Evolutionary conservation across 2,888 invertebrate species (phyloP), one percentile per base, ranked within the genome.

Genomic region (Eudasyphora cyanicolor): DNA sequence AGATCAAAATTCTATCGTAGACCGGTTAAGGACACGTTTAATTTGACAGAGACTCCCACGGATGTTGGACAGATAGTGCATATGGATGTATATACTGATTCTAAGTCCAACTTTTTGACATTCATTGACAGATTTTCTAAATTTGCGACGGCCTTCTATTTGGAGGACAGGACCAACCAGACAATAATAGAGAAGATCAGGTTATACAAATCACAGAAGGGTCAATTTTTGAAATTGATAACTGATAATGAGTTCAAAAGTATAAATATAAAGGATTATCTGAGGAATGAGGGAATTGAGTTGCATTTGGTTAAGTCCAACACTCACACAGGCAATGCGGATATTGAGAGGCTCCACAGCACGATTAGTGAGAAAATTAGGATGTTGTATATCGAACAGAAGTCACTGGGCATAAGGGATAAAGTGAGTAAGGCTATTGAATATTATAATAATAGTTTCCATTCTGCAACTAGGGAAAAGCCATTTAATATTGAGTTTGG

Each of bases 81-180:
- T 10, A 60, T 77, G 73, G 69, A 75, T 38, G 21, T 45, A 6
- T 79, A 76, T 38, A 74, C 62, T 0, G 70, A 74, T 49, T 77
- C 74, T 4, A 84, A 84, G 71, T 69, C 76, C 38, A 82, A 83
- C 24, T 82, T 85, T 81, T 32, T 84, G 7, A 81, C 77, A 19
- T 78, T 85, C 57, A 79, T 82, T 35, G 85, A 86, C 19, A 24
- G 38, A 51, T 86, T 85, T 77, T 85, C 81, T 14, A 86, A 86
- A 82, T 85, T 84, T 76, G 74, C 84, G n/a, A 76, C 82, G 38
- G 83, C 80, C 0, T 86, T 60, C 60, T 81, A 76, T 42, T 75
- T 85, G 21, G 84, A 86, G 24, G 85, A 87, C 54, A 79, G 84
- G 17, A 67, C 29, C 21, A 69, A 69, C 27, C 80, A 76, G 49